These are phyloP conservation scores for Drosophila eohydei DNA, from an alignment of 2,888 invertebrate genomes.

Conservation along the genomic window DNA sequence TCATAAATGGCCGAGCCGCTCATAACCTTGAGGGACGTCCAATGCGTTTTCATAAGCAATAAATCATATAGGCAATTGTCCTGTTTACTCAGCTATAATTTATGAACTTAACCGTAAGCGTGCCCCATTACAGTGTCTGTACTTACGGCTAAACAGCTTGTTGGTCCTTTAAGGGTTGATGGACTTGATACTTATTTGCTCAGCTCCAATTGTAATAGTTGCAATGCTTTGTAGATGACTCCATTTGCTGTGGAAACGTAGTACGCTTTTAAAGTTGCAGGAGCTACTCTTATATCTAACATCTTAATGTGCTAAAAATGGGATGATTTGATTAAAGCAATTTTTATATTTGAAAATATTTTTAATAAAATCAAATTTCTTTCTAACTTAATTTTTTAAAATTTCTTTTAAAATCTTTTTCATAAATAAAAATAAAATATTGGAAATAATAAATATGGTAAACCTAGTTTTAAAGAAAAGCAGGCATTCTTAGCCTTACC, in stretches of 20 bases:
- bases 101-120: slow-evolving; percentile 2
- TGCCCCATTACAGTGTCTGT: not conserved
- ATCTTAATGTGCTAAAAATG: too few relatives aligned
- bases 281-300: not conserved
- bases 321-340: too few relatives aligned
- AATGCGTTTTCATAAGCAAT: slow-evolving; percentile 70
- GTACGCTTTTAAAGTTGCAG: not conserved
- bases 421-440: too few relatives aligned
- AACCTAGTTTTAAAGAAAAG: too few relatives aligned
- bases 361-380: too few relatives aligned
- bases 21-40: slow-evolving; percentile 51
- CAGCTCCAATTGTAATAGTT: not conserved
- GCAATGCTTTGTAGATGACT: not conserved
- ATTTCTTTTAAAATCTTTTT: too few relatives aligned
- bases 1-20: slow-evolving; percentile 15
- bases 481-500: too few relatives aligned
- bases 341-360: too few relatives aligned
- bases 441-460: too few relatives aligned
- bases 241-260: not conserved
- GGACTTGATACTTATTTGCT: too few relatives aligned
- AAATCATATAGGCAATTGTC: slow-evolving; percentile 63
- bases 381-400: too few relatives aligned
- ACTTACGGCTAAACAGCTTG: not conserved
- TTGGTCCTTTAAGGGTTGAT: not conserved
- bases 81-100: slow-evolving; percentile 50